Evolutionary conservation across 2,113 vertebrate genomes (phyloP).

Genomic region (Pica pica): DNA sequence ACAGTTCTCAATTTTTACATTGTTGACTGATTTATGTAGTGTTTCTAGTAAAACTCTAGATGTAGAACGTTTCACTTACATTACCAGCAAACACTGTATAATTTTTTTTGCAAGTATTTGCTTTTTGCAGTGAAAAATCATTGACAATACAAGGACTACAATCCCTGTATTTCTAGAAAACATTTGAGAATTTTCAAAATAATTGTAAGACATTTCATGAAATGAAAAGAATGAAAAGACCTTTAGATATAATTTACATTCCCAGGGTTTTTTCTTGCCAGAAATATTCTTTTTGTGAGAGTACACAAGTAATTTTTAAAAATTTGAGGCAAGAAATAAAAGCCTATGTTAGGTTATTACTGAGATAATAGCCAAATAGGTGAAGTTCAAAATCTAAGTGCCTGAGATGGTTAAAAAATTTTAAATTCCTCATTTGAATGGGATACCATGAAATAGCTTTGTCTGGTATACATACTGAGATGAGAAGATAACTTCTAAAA

Average conservation of each 20-base stretch:
- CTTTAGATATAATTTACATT: background rate
- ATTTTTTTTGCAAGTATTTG: background rate
- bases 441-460: background rate
- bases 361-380: background rate
- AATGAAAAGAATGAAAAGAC: background rate
- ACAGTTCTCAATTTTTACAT: background rate
- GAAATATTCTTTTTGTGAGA: background rate
- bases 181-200: background rate
- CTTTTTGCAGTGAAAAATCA: background rate
- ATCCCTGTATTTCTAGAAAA: background rate
- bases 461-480: background rate
- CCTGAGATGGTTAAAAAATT: background rate
- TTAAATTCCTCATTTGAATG: background rate
- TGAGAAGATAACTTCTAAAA: background rate
- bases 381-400: background rate
- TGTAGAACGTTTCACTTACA: background rate
- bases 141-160: background rate
- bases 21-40: background rate
- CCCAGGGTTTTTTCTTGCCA: background rate
- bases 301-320: background rate
- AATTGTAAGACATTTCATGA: background rate
- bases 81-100: background rate
- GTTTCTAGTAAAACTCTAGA: background rate
- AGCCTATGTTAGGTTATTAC: background rate
- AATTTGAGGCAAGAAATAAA: background rate